A percentile compares a stretch with the other conserved stretches of the same genome.
These are phyloP conservation scores for Lepus europaeus DNA, from an alignment of 2,113 vertebrate species.

Conservation along the genomic window DNA sequence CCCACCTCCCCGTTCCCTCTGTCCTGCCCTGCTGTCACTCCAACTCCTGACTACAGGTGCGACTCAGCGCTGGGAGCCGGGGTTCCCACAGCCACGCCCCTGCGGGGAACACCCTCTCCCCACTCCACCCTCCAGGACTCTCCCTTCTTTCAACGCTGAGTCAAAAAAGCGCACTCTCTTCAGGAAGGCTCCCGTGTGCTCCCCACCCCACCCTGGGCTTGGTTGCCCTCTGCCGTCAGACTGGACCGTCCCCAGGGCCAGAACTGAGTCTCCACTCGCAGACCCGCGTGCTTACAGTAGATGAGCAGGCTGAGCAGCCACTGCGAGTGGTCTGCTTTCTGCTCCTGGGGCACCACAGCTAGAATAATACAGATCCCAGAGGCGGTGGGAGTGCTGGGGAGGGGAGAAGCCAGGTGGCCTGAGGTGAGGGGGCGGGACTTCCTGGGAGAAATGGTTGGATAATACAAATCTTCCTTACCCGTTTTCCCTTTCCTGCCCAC, in stretches of 20 bases:
- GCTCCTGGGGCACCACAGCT: background rate
- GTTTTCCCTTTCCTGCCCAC: background rate
- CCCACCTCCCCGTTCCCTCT: too few species aligned
- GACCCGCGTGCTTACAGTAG: background rate
- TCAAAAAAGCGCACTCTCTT: slow-evolving; percentile 49
- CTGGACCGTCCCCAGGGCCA: background rate
- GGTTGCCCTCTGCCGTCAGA: background rate
- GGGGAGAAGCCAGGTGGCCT: background rate
- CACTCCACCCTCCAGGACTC: slow-evolving; percentile 50
- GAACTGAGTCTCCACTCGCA: background rate
- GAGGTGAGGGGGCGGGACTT: background rate
- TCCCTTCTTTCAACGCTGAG: slow-evolving; percentile 62
- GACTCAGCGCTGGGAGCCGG: background rate
- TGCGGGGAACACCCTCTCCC: slow-evolving; percentile 58
- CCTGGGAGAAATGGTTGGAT: background rate
- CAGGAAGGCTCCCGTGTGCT: slow-evolving; percentile 12
- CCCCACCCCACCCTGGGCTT: background rate
- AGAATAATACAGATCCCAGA: background rate
- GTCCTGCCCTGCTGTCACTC: rapidly evolving
- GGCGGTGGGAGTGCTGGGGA: background rate
- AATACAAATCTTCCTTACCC: background rate
- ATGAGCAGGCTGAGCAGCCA: background rate
- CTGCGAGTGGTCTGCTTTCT: background rate
- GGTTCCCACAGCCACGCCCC: slow-evolving; percentile 71
- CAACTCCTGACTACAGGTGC: slow-evolving; percentile 70